phyloP scores from a whole-genome alignment of 2,888 invertebrate species.

The Synergus laeviventris region DNA sequence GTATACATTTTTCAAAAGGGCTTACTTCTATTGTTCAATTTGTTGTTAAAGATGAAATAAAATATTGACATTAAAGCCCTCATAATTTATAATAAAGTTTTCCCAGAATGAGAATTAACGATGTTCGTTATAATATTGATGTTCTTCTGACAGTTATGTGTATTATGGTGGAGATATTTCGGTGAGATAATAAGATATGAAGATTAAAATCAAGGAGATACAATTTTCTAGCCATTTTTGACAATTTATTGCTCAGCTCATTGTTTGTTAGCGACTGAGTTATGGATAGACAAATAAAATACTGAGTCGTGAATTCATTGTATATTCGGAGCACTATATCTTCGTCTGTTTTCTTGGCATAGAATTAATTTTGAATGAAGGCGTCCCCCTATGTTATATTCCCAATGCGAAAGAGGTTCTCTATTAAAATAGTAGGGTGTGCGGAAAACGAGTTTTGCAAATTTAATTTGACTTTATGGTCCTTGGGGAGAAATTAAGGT shows the following conservation, averaged over 20 bases:
- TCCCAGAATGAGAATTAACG: too few relatives aligned
- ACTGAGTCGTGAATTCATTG: background rate
- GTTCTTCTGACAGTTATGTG: too few relatives aligned
- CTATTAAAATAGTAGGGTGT: background rate
- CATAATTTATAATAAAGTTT: too few relatives aligned
- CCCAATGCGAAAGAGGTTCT: background rate
- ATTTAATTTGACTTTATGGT: background rate
- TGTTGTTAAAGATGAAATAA: too few relatives aligned
- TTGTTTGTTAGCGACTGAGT: background rate
- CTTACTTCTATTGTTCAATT: too few relatives aligned
- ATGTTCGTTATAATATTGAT: too few relatives aligned
- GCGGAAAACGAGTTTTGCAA: background rate
- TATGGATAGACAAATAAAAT: background rate
- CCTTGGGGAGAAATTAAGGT: background rate
- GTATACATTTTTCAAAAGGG: too few relatives aligned
- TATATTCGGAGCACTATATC: background rate
- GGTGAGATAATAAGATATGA: too few relatives aligned
- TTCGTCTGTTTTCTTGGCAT: background rate
- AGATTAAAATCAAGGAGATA: background rate
- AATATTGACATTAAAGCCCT: conserved; percentile 9
- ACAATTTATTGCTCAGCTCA: background rate
- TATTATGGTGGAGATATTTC: too few relatives aligned
- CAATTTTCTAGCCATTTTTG: background rate
- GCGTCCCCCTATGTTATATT: background rate
- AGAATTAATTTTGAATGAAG: background rate